Evolutionary conservation across 1,140 invertebrate species (phyloP).

Genomic region (Antheraea pernyi): DNA sequence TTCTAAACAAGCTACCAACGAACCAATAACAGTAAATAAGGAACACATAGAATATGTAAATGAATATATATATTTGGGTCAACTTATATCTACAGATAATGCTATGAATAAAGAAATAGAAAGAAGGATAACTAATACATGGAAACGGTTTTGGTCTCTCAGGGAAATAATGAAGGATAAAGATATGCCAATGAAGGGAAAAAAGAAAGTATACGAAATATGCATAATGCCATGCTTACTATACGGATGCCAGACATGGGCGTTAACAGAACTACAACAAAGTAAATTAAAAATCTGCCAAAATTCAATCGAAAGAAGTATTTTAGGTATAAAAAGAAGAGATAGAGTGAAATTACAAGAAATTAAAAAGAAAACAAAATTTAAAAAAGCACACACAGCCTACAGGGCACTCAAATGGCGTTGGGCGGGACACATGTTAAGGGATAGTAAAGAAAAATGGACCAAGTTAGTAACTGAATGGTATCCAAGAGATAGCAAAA

Average conservation of each 20-base stretch:
- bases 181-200: conserved; percentile 26
- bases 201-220: conserved; percentile 28
- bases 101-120: conserved; percentile 33
- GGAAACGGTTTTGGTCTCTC: conserved; percentile 35
- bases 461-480: too few species aligned
- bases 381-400: too few species aligned
- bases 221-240: conserved; percentile 31
- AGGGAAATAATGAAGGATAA: conserved; percentile 33
- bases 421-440: too few species aligned
- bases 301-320: conserved; percentile 28
- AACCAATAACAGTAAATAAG: conserved; percentile 9
- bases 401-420: too few species aligned
- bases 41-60: conserved; percentile 25
- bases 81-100: conserved; percentile 12
- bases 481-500: too few species aligned
- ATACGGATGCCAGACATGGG: conserved; percentile 34
- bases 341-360: conserved; percentile 18
- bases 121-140: conserved; percentile 29
- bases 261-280: conserved; percentile 20
- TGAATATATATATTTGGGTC: conserved; percentile 14
- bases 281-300: conserved; percentile 27
- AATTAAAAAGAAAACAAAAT: conserved; percentile 29
- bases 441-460: too few species aligned
- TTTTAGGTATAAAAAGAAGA: conserved; percentile 20
- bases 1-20: too few species aligned